Percentiles rank a stretch among this genome's conserved stretches.
Conservation (phyloP, 2,113 vertebrate genomes). For the Macquaria ambigua region DNA sequence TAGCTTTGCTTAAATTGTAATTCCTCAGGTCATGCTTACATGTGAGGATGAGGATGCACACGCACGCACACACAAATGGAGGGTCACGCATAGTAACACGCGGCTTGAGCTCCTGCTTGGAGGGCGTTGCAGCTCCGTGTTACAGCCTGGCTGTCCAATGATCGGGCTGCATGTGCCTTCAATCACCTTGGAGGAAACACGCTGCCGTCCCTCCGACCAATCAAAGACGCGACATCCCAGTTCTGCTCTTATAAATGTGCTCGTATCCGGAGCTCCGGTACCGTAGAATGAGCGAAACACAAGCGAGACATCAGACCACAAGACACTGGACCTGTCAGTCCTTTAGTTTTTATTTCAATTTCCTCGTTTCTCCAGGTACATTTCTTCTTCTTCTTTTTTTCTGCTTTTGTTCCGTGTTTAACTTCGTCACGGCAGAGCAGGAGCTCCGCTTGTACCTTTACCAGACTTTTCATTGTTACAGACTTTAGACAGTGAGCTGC, state of each 20-base stretch:
- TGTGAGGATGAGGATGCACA: neutral
- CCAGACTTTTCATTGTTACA: constrained; percentile 2
- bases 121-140: constrained; percentile 37
- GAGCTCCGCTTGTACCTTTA: neutral
- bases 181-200: constrained; percentile 19
- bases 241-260: constrained; percentile 73
- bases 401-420: neutral
- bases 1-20: neutral
- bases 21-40: neutral
- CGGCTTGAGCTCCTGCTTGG: constrained; percentile 10
- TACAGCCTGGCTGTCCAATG: constrained; percentile 53
- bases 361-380: constrained; percentile 74
- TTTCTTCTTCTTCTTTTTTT: too few relatives aligned
- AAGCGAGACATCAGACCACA: constrained; percentile 1
- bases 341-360: constrained; percentile 76
- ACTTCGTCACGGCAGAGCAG: accelerated
- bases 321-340: constrained; percentile 74
- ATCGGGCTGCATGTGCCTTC: constrained; percentile 1
- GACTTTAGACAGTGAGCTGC: neutral
- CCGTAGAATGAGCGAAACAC: constrained; percentile 77
- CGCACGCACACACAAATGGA: neutral
- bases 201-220: constrained; percentile 52
- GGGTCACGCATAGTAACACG: constrained; percentile 34
- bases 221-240: constrained; percentile 51
- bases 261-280: neutral